Evolutionary conservation across 2,888 invertebrate genomes (phyloP).

Genomic region (Heterodera filipjevi): DNA sequence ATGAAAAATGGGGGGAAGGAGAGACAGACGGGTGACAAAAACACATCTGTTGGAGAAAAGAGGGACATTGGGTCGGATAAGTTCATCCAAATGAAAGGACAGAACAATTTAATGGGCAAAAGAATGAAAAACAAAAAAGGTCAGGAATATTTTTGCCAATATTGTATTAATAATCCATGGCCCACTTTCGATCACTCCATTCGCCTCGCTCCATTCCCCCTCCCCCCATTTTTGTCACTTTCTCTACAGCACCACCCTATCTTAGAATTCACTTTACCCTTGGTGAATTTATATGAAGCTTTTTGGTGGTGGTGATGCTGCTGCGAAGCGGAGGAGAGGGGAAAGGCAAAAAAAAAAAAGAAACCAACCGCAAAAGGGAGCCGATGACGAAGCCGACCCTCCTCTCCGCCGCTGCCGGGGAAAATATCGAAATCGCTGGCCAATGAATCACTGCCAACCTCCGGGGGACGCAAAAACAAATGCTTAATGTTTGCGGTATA

Average conservation of each 20-base stretch:
- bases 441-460: conserved; percentile 1
- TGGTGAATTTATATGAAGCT: not conserved
- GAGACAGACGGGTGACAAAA: not conserved
- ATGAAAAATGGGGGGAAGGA: not conserved
- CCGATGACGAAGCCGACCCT: not conserved
- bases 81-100: not conserved
- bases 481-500: not conserved
- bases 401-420: not conserved
- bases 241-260: not conserved
- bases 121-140: not conserved
- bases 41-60: not conserved
- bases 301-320: not conserved
- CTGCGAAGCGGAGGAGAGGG: not conserved
- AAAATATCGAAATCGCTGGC: conserved; percentile 8
- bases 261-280: not conserved
- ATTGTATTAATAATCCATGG: not conserved
- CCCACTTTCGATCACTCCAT: not conserved
- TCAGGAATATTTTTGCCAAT: not conserved
- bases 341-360: not conserved
- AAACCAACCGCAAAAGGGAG: not conserved
- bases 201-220: not conserved
- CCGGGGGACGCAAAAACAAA: not conserved
- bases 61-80: not conserved
- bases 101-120: not conserved
- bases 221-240: not conserved